Base-by-base conservation (phyloP, 2,888 invertebrate species). In the Chrysolina oricalcia region DNA sequence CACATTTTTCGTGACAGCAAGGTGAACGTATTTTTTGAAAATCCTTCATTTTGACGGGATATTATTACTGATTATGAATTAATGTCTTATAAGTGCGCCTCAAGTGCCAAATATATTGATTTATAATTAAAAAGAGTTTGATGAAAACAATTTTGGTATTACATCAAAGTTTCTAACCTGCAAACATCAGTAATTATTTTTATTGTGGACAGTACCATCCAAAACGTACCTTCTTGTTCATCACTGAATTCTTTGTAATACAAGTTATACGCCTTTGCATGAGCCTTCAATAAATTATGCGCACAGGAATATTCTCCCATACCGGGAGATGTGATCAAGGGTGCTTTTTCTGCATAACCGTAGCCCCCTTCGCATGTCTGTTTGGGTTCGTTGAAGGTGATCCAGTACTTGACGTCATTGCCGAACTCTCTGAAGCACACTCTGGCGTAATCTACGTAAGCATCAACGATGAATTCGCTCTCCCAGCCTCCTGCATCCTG, bases 401-500 rank as follows among this genome's bases (percentile, higher is more conserved):
- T 88, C 91, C 91, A 92, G 48, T 85, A 84, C 77, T 90, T 87
- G 0, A 89, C 88, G 23, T 80, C 71, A 62, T 82, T 83, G 4
- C 85, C 85, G 67, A 85, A 83, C 13, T 78, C 27, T 48, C 78
- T 67, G 62, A 83, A 87, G 13, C 87, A 90, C 0, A 91, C 87
- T 72, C 89, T 85, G 0, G 92, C 91, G 79, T 91, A 92, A 79
- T 92, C 91, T 79, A 88, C 90, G 75, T 90, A 92, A 85, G 91
- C 91, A 56, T 92, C 91, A 0, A 89, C 90, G 64, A 92, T 89
- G 6, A 90, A 79, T 0, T 92, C 91, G 83, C 93, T 93, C 40
- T 91, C 90, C 92, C 92, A 93, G 0, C 93, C 93, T 0, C 93
- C 93, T 2, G 92, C 85, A 63, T 92, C 91, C 35, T 91, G 89